Evolutionary conservation across 2,888 invertebrate species (phyloP).

Genomic region (Alentia gelatinosa): DNA sequence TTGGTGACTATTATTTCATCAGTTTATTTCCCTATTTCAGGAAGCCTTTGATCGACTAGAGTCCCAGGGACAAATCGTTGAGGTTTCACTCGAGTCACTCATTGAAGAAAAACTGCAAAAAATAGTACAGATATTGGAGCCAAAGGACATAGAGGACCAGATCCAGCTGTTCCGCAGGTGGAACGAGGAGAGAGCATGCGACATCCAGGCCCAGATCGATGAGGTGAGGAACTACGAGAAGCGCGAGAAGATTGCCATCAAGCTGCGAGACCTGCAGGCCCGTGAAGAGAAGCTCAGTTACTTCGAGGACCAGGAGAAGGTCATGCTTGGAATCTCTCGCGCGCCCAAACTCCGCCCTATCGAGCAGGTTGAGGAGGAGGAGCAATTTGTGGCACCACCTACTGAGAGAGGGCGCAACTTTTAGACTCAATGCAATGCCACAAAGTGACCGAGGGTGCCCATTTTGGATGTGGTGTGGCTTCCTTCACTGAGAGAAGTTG

Average conservation of each 20-base stretch:
- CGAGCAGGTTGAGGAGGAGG: constrained; percentile 64
- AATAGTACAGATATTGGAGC: background rate
- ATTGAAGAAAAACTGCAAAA: constrained; percentile 38
- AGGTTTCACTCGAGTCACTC: constrained; percentile 48
- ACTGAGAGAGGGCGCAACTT: constrained; percentile 59
- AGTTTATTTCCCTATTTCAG: constrained; percentile 48
- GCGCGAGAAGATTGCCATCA: constrained; percentile 57
- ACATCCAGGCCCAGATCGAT: constrained; percentile 33
- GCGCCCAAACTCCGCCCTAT: constrained; percentile 56
- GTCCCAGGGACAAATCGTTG: constrained; percentile 29
- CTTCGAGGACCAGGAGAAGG: constrained; percentile 71
- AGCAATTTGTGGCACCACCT: constrained; percentile 64
- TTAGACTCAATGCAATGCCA: too few species aligned
- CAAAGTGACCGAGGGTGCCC: too few species aligned
- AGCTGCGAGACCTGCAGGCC: constrained; percentile 56
- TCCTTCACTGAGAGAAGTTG: too few species aligned
- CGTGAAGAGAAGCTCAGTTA: constrained; percentile 72
- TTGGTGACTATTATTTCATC: too few species aligned
- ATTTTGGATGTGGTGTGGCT: too few species aligned
- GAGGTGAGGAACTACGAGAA: constrained; percentile 39
- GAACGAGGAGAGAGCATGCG: constrained; percentile 3
- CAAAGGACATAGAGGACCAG: constrained; percentile 57
- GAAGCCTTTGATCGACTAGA: constrained; percentile 46
- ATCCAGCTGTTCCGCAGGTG: constrained; percentile 15
- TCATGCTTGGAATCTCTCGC: constrained; percentile 64